Conservation (phyloP, 2,888 invertebrate species). For the Clanis bilineata region DNA sequence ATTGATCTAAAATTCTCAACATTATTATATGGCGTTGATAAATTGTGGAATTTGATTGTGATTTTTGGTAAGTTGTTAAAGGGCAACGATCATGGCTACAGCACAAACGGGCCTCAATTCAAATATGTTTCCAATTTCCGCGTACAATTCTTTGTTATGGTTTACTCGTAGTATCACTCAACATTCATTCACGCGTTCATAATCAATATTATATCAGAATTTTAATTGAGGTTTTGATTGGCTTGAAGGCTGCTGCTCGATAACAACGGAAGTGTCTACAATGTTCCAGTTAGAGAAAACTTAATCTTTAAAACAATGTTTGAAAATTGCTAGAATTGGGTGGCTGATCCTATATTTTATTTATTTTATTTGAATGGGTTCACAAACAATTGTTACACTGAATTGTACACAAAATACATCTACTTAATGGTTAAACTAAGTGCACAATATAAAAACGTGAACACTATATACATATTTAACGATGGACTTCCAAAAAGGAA, state of each 20-base stretch:
- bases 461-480: no score
- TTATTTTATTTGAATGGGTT: no score
- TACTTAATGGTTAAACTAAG: no score
- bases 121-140: neutral
- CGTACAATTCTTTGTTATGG: neutral
- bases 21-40: no score
- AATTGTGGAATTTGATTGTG: no score
- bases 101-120: neutral
- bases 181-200: slow-evolving; percentile 5
- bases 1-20: no score
- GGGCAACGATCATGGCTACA: neutral
- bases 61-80: neutral
- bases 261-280: neutral
- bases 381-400: no score
- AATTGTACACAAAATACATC: no score
- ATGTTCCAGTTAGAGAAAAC: neutral
- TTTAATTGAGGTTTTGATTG: slow-evolving; percentile 5
- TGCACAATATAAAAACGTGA: no score
- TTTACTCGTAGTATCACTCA: neutral
- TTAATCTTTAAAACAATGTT: neutral
- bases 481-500: no score
- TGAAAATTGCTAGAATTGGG: neutral
- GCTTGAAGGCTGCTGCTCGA: slow-evolving; percentile 5
- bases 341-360: no score
- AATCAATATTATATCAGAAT: slow-evolving; percentile 11